Conservation (phyloP, 2,888 invertebrate species). For the Agapostemon virescens region DNA sequence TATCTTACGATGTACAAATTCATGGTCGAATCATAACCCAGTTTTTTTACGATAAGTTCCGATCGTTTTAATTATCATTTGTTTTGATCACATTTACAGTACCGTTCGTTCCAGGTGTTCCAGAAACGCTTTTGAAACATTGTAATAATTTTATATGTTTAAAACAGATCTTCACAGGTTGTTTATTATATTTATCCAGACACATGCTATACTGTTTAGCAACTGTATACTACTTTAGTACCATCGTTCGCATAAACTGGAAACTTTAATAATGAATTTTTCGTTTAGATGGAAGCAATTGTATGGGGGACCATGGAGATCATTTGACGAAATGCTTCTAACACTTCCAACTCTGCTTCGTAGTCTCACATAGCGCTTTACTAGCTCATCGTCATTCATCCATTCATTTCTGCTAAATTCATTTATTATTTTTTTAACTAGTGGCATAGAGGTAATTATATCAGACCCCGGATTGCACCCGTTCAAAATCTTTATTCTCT, state of each 20-base stretch:
- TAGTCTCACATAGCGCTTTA: constrained; percentile 79
- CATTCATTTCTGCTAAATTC: constrained; percentile 76
- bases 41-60: constrained; percentile 21
- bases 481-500: constrained; percentile 9
- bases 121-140: constrained; percentile 10
- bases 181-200: constrained; percentile 31
- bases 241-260: constrained; percentile 8
- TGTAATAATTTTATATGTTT: constrained; percentile 14
- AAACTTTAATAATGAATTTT: constrained; percentile 64
- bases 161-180: constrained; percentile 17
- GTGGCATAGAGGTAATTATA: constrained; percentile 79
- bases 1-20: neutral
- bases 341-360: constrained; percentile 77
- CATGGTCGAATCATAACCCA: neutral
- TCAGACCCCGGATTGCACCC: constrained; percentile 59
- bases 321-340: constrained; percentile 78
- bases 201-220: constrained; percentile 21
- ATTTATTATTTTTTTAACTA: constrained; percentile 76
- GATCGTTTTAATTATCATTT: constrained; percentile 3
- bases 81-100: neutral
- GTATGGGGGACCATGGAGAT: constrained; percentile 79
- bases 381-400: constrained; percentile 74
- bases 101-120: constrained; percentile 29
- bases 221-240: constrained; percentile 28
- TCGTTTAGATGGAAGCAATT: constrained; percentile 80